Evolutionary conservation across 2,113 vertebrate species (phyloP), one percentile per base, ranked within the genome.

Genomic region (Gallinago paraguaiae): DNA sequence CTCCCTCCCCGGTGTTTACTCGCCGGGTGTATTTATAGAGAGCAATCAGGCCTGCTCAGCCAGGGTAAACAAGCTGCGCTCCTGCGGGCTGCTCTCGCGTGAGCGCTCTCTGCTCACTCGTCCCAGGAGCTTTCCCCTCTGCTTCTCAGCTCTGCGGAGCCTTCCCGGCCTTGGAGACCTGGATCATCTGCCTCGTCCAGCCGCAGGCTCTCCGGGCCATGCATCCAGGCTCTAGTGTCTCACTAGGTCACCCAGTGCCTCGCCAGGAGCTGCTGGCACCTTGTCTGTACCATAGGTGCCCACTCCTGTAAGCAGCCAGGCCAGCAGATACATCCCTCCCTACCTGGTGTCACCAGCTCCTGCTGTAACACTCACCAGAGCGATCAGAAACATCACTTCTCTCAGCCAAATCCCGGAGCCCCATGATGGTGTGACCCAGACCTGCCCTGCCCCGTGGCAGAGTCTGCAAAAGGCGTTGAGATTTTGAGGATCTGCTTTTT

Each of bases 41-140:
- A 96, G 95, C 96, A 97, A 96, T 97, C 96, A 97, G 95, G 86
- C 93, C 96, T 97, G 94, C 93, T 96, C 91, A 96, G 95, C 95
- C 96, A 95, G 94, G 93, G 96, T 97, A 97, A 97, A 97, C 96
- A 97, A 94, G 93, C 96, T 64, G 65, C 1, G 41, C 95, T 96
- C 88, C 92, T 94, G 92, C 68, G 30, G 92, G 92, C 92, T 95
- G 94, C 89, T 95, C 95, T 95, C 53, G 57, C 91, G 3, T 96
- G 61, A 96, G 81, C 7, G 1, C 74, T 77, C 81, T 57, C 95
- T 50, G 86, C 76, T 90, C 9, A 1, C 54, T 90, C 8, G 10
- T 96, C 96, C 94, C 95, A 82, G 77, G 95, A 97, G 96, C 89
- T 91, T 96, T 89, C 31, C 70, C 39, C 53, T 82, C 61, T 0